These are phyloP conservation scores for Oxygymnocypris stewartii DNA, from an alignment of 2,113 vertebrate genomes.

Conservation along the genomic window DNA sequence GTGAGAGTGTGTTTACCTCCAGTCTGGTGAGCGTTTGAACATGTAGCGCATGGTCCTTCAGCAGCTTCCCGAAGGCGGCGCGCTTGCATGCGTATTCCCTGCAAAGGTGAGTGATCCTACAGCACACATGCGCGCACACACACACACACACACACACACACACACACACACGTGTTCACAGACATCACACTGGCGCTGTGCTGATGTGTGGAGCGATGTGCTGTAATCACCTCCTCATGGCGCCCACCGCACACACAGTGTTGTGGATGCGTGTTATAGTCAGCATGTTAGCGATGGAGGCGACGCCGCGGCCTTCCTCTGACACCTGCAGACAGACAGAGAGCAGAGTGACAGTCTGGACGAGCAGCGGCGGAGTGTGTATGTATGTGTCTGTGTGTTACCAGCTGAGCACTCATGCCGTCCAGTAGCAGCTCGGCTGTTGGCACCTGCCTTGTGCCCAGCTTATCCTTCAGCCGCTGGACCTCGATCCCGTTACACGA, in stretches of 20 bases:
- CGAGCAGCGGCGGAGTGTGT: neutral
- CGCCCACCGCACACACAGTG: slow-evolving; percentile 70
- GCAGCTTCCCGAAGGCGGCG: slow-evolving; percentile 79
- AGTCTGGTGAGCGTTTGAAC: slow-evolving; percentile 80
- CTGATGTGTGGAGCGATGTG: neutral
- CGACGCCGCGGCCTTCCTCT: slow-evolving; percentile 81
- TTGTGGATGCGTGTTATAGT: slow-evolving; percentile 86
- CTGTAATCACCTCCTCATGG: slow-evolving; percentile 82
- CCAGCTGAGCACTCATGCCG: slow-evolving; percentile 76
- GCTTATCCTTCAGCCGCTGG: slow-evolving; percentile 86
- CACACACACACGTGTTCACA: neutral
- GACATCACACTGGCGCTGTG: neutral
- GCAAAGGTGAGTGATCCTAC: slow-evolving; percentile 79
- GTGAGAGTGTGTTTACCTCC: slow-evolving; percentile 73
- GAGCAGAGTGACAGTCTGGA: neutral
- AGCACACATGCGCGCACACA: slow-evolving; percentile 35
- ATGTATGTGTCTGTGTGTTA: slow-evolving; percentile 53
- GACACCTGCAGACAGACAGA: slow-evolving; percentile 74
- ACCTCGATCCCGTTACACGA: slow-evolving; percentile 78
- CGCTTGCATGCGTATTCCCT: slow-evolving; percentile 79
- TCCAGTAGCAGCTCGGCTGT: slow-evolving; percentile 85
- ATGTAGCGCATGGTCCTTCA: slow-evolving; percentile 84
- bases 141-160: too few relatives aligned
- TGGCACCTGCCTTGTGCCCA: slow-evolving; percentile 85
- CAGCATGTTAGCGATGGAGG: slow-evolving; percentile 83